phyloP scores from a whole-genome alignment of 2,113 vertebrate species.

The Petrocephalus microphthalmus region DNA sequence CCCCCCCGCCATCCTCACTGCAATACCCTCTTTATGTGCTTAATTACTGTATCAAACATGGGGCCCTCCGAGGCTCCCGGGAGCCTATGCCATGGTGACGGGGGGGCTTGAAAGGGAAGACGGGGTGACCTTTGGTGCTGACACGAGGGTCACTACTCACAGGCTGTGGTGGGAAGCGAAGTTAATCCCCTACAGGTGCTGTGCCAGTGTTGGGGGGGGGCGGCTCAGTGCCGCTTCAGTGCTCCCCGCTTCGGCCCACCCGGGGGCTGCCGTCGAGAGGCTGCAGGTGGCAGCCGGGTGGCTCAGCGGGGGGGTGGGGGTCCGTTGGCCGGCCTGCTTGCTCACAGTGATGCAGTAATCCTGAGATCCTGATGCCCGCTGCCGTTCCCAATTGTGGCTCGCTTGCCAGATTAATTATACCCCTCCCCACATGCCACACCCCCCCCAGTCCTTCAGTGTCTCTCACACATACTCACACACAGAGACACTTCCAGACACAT shows the following conservation, averaged over 20 bases:
- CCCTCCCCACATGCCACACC: neutral
- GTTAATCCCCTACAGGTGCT: constrained; percentile 43
- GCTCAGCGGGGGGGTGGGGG: neutral
- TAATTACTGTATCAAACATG: constrained; percentile 28
- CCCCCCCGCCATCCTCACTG: neutral
- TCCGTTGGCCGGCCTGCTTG: neutral
- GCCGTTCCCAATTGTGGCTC: constrained; percentile 22
- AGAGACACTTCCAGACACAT: neutral
- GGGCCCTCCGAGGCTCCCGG: constrained; percentile 11
- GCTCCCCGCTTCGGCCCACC: neutral
- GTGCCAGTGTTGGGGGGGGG: constrained; percentile 10
- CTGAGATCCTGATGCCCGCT: constrained; percentile 44
- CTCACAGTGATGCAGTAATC: constrained; percentile 32
- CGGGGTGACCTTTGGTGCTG: constrained; percentile 35
- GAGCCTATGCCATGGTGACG: constrained; percentile 19
- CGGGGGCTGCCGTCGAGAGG: neutral
- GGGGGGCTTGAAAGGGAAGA: constrained; percentile 40
- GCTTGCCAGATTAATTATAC: constrained; percentile 32
- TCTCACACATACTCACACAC: neutral
- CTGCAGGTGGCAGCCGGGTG: constrained; percentile 38
- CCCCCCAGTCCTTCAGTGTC: neutral
- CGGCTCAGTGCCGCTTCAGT: constrained; percentile 21
- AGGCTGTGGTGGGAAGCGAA: constrained; percentile 45
- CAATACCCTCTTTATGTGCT: neutral
- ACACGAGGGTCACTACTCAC: neutral